These are phyloP conservation scores for Dendrolimus punctatus DNA, from an alignment of 1,140 invertebrate genomes.

Conservation along the genomic window DNA sequence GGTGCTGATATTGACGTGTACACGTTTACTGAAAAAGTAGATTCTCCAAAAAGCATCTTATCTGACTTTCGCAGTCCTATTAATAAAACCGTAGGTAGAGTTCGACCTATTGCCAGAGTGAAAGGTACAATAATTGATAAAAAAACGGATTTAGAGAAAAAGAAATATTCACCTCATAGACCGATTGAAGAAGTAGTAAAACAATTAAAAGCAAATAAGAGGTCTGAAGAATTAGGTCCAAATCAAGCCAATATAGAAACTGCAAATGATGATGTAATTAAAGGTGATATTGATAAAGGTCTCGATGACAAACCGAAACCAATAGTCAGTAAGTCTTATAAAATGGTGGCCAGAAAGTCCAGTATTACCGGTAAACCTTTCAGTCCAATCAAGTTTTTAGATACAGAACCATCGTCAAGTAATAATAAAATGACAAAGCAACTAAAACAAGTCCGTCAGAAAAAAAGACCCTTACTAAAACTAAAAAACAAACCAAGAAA, in stretches of 20 bases:
- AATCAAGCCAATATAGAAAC: slow-evolving; percentile 19
- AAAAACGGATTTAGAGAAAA: slow-evolving; percentile 56
- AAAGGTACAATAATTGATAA: slow-evolving; percentile 70
- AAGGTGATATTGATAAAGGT: slow-evolving; percentile 25
- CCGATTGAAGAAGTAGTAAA: slow-evolving; percentile 67
- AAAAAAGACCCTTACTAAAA: slow-evolving; percentile 37
- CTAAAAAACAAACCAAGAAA: slow-evolving; percentile 47
- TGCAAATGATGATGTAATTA: slow-evolving; percentile 18
- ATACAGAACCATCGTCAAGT: slow-evolving; percentile 33
- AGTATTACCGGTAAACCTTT: slow-evolving; percentile 64
- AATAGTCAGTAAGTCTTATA: slow-evolving; percentile 64
- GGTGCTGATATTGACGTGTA: slow-evolving; percentile 62
- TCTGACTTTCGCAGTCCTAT: slow-evolving; percentile 55
- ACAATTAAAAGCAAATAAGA: slow-evolving; percentile 58
- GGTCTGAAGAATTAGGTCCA: slow-evolving; percentile 40
- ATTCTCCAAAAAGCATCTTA: slow-evolving; percentile 62
- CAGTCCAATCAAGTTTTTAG: slow-evolving; percentile 56
- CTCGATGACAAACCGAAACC: slow-evolving; percentile 43
- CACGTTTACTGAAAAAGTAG: slow-evolving; percentile 64
- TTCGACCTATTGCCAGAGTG: slow-evolving; percentile 66
- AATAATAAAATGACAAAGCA: slow-evolving; percentile 27
- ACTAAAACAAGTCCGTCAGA: slow-evolving; percentile 17
- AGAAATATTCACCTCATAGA: slow-evolving; percentile 63
- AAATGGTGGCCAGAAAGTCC: slow-evolving; percentile 65
- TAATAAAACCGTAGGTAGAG: slow-evolving; percentile 61